Evolutionary conservation across 2,113 vertebrate genomes (phyloP).

Genomic region (Pelecanus crispus): DNA sequence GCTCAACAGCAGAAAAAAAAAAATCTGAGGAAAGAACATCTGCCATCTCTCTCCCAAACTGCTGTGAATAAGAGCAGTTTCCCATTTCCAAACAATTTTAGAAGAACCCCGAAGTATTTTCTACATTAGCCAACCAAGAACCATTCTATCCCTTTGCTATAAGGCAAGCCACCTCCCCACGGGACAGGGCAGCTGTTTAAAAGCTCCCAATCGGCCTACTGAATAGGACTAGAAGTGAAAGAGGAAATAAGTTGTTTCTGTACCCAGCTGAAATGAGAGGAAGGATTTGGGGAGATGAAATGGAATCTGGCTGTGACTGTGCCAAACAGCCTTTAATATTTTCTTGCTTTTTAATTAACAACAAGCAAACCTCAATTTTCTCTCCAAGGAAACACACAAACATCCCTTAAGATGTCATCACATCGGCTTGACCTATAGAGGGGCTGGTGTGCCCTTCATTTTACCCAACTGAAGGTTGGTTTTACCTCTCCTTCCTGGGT

Average conservation of each 20-base stretch:
- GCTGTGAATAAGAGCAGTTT: background rate
- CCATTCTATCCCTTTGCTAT: background rate
- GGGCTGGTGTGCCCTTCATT: background rate
- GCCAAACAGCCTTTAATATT: background rate
- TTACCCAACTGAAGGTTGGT: background rate
- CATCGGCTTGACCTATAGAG: background rate
- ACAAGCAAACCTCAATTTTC: background rate
- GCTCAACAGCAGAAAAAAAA: background rate
- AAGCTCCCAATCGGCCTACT: background rate
- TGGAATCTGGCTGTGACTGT: background rate
- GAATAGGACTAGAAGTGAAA: background rate
- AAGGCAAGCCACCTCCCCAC: background rate
- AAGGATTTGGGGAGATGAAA: conserved; percentile 24
- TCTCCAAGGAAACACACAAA: background rate
- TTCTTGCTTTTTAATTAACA: conserved; percentile 12
- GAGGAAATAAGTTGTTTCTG: background rate
- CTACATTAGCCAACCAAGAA: background rate
- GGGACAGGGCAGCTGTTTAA: background rate
- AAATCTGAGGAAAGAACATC: background rate
- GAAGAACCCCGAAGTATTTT: background rate
- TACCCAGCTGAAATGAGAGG: conserved; percentile 27
- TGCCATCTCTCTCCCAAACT: background rate
- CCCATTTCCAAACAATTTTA: background rate
- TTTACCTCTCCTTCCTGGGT: background rate
- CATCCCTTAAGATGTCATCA: background rate